Evolutionary conservation across 2,888 invertebrate species (phyloP), one percentile per base, ranked within the genome.

Genomic region (Idaea aversata): DNA sequence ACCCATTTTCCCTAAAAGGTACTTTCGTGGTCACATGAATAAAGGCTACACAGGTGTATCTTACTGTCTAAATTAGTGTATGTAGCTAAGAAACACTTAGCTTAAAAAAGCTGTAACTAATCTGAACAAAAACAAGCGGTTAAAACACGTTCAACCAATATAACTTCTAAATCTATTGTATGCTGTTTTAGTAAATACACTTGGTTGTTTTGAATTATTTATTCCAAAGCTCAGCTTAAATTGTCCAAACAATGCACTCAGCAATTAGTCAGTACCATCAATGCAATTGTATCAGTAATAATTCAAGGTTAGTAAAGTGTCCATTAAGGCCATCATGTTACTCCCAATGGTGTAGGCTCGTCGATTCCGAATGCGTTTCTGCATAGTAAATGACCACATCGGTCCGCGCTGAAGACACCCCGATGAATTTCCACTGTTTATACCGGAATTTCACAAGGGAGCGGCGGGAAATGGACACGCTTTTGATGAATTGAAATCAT

Each of bases 301-400:
- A 59, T 59, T 59, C 59, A 59, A 59, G 60, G 57, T 57, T 38
- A 36, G 34, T 59, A 63, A 16, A 34, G 36, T 15, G 15, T 36
- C n/a, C 35, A 47, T 57, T 47, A 47, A 47, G 13, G 47, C 47
- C 47, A 13, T 36, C 16, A 57, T 57, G 58, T 35, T 81, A 34
- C 25, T 59, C 59, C 59, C 34, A 25, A 16, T 16, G 59, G 73
- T 73, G 75, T 71, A 75, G 75, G 80, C 72, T 80, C 82, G 79
- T 82, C 86, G 83, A 84, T 78, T 73, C 81, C 72, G 79, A 74
- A 80, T 83, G 83, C 81, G 75, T 73, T 75, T 73, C 74, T 76
- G 85, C 86, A 85, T 87, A 78, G 83, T 74, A 77, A 87, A 88
- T 83, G 82, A 79, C 79, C 78, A 73, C 70, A 66, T 72, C 65